A percentile compares a stretch with the other conserved stretches of the same genome.
Conservation (phyloP, 2,888 invertebrate species). For the Trichogramma evanescens region DNA sequence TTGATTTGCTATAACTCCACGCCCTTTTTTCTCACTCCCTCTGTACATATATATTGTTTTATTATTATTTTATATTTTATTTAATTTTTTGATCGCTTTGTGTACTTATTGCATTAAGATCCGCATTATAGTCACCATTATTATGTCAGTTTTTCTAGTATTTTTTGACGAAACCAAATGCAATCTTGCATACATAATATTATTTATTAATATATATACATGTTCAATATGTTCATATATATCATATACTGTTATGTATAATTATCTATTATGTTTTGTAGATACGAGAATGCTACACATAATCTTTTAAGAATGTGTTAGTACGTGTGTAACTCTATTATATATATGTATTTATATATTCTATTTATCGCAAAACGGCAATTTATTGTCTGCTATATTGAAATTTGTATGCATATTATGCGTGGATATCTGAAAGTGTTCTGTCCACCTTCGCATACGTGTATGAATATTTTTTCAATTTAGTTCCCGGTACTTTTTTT, state of each 20-base stretch:
- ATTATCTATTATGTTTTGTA: constrained; percentile 28
- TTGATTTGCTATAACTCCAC: not conserved
- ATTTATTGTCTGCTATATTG: constrained; percentile 45
- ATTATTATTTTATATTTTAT: constrained; percentile 14
- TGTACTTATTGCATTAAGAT: constrained; percentile 42
- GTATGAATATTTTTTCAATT: not conserved
- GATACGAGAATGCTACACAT: constrained; percentile 30
- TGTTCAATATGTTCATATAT: constrained; percentile 19
- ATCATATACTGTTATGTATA: constrained; percentile 20
- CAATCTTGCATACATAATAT: constrained; percentile 30
- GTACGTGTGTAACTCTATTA: constrained; percentile 14
- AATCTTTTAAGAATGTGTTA: constrained; percentile 21
- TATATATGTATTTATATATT: constrained; percentile 24
- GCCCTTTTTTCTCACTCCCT: constrained; percentile 20
- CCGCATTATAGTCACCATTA: constrained; percentile 23
- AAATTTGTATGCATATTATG: constrained; percentile 9
- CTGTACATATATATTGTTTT: constrained; percentile 2
- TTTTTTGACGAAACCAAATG: constrained; percentile 28
- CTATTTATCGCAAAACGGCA: constrained; percentile 40
- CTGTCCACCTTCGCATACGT: too few relatives aligned
- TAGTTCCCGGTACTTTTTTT: too few relatives aligned
- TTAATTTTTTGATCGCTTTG: constrained; percentile 24
- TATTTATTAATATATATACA: constrained; percentile 26
- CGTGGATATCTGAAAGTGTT: not conserved
- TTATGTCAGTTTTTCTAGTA: constrained; percentile 19